Evolutionary conservation across 2,888 invertebrate genomes (phyloP), one percentile per base, ranked within the genome.

Genomic region (Phaonia tiefii): DNA sequence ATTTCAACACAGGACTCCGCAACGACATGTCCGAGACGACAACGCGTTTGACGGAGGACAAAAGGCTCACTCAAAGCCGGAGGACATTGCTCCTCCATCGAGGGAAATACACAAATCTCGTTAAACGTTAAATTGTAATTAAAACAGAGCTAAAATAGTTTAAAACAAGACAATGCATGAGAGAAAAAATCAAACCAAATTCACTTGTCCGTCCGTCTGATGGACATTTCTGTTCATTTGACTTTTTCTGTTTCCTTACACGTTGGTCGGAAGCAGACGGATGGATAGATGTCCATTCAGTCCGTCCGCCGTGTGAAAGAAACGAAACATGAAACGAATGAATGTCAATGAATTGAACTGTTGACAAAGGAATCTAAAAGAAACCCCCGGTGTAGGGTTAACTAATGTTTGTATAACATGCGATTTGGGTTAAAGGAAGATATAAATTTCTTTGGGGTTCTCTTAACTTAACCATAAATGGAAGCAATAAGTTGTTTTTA

Each of bases 331-430:
- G 39, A 39, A 54, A 54, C 54, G 67, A 44, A 58, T 65, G 54
- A 70, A 79, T 79, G 76, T 78, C 77, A 70, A 46, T 56, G 26
- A 75, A 70, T 60, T 66, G 71, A 71, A 82, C 56, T 63, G 49
- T 67, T 67, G 65, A 15, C 49, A 17, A 46, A 39, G 56, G 11
- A 13, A 56, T 60, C 46, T n/a, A 20, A 1, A 15, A 7, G 17
- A 42, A 3, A 31, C 20, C 15, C 31, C 8, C 31, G 4, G 31
- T 31, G 17, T n/a, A 11, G 25, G 66, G 8, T 31, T 51, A 63
- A 74, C 56, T 80, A 80, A 82, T 80, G 80, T 71, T 73, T 75
- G 54, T 56, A 11, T 66, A 51, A 71, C 83, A 83, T 80, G 83
- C 83, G 80, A 82, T 60, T 60, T 26, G 20, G 49, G 69, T 13